Evolutionary conservation across 2,113 vertebrate species (phyloP).

Genomic region (Caracal caracal): DNA sequence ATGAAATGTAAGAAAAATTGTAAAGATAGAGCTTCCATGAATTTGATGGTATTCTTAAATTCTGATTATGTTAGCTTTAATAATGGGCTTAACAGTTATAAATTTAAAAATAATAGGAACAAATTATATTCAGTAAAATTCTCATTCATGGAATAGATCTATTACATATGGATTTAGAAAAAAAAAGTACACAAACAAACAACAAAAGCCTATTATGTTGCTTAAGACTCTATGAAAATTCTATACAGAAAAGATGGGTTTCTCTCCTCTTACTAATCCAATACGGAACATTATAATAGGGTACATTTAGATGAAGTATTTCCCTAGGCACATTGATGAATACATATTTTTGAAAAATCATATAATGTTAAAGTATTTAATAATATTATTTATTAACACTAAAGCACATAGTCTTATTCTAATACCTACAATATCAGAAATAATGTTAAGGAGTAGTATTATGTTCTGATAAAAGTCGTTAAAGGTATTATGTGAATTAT

Average conservation of each 20-base stretch:
- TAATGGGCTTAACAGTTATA: neutral
- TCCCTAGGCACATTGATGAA: neutral
- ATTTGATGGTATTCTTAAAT: neutral
- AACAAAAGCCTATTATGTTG: neutral
- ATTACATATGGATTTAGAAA: neutral
- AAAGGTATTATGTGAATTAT: neutral
- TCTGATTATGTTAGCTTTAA: neutral
- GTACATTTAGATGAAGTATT: neutral
- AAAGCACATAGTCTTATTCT: neutral
- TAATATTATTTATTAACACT: neutral
- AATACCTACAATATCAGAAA: neutral
- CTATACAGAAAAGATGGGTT: neutral
- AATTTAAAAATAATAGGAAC: neutral
- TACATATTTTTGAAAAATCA: neutral
- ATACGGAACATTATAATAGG: neutral
- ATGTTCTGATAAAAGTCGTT: neutral
- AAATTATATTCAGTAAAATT: neutral
- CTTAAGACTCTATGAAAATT: neutral
- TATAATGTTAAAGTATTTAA: neutral
- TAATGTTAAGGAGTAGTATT: neutral
- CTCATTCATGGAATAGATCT: neutral
- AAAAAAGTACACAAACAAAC: neutral
- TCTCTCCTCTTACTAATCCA: neutral
- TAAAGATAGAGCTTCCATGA: neutral
- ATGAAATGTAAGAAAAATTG: neutral